Percentiles rank a stretch among this genome's conserved stretches.
Conservation (phyloP, 2,888 invertebrate species). For the Empis stercorea region DNA sequence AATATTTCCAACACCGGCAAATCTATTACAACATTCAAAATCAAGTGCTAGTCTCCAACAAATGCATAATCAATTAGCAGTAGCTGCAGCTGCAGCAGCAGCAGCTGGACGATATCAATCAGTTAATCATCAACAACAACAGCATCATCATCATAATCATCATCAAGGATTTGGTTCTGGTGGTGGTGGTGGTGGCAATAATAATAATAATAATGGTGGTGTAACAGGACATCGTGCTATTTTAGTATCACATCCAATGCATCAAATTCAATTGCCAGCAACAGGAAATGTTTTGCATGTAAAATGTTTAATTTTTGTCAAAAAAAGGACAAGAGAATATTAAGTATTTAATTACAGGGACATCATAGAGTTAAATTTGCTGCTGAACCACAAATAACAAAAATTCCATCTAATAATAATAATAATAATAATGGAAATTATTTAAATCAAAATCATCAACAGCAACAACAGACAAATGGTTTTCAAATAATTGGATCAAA, state of each 20-base stretch:
- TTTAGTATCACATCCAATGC: constrained; percentile 33
- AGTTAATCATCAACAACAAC: neutral
- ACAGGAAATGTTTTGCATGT: constrained; percentile 57
- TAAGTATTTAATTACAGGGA: constrained; percentile 6
- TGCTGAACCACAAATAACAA: constrained; percentile 27
- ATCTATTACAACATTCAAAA: constrained; percentile 36
- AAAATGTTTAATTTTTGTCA: constrained; percentile 9
- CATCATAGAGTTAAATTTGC: constrained; percentile 36
- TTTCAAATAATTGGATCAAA: constrained; percentile 5
- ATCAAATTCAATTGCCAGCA: constrained; percentile 49
- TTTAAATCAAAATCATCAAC: constrained; percentile 17
- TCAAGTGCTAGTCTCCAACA: constrained; percentile 45
- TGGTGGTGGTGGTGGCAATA: constrained; percentile 23
- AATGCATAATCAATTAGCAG: constrained; percentile 29
- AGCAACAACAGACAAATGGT: constrained; percentile 10
- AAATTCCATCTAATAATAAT: constrained; percentile 13
- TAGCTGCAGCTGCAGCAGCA: constrained; percentile 25
- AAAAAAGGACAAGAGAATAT: neutral
- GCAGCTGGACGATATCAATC: constrained; percentile 7
- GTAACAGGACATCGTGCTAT: constrained; percentile 27
- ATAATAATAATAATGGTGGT: constrained; percentile 16
- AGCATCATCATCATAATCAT: constrained; percentile 16
- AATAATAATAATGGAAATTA: constrained; percentile 14
- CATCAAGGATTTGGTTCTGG: constrained; percentile 36
- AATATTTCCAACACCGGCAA: constrained; percentile 24